Evolutionary conservation across 2,888 invertebrate species (phyloP).

Genomic region (Synergus laeviventris): DNA sequence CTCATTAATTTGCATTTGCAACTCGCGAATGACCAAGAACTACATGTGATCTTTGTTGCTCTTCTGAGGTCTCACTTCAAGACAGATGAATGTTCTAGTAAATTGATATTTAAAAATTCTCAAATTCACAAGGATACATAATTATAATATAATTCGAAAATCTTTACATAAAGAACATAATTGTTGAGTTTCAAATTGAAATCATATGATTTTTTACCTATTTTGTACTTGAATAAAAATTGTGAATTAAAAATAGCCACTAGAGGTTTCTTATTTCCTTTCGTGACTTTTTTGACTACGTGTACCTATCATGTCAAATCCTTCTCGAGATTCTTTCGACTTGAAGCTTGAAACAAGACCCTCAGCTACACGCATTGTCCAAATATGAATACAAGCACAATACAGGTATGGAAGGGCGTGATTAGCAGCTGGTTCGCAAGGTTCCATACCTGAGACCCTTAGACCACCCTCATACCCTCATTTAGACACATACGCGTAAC

Average conservation of each 20-base stretch:
- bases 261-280: no score
- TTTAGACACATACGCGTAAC: conserved; percentile 43
- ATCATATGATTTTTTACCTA: no score
- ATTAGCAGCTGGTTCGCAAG: conserved; percentile 60
- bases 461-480: conserved; percentile 68
- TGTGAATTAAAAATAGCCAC: no score
- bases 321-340: not conserved
- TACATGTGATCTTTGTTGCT: not conserved
- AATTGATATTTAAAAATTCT: not conserved
- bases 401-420: conserved; percentile 59
- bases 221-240: no score
- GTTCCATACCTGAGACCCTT: conserved; percentile 7
- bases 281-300: no score
- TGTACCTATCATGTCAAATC: not conserved
- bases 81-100: not conserved
- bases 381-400: conserved; percentile 25
- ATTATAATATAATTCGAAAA: no score
- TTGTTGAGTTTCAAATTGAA: no score
- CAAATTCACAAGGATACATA: no score
- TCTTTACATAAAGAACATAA: no score
- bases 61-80: conserved; percentile 54
- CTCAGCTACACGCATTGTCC: conserved; percentile 12
- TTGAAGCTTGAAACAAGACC: not conserved
- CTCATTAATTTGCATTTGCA: conserved; percentile 69
- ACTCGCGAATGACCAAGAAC: conserved; percentile 48